Conservation (phyloP, 2,113 vertebrate genomes). For the Neodon shergylaensis region DNA sequence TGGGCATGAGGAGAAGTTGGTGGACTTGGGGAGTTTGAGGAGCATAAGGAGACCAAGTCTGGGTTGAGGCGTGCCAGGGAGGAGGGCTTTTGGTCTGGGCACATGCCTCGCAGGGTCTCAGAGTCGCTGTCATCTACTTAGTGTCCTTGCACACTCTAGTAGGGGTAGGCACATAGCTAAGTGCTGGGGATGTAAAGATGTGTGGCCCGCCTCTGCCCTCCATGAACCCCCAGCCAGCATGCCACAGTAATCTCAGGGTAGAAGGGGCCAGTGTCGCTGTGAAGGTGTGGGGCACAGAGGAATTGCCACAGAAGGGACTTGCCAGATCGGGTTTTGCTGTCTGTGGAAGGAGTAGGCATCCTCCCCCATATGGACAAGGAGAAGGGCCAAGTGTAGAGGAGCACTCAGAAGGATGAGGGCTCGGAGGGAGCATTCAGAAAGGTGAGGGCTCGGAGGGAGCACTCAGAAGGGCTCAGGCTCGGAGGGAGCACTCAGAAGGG, state of each 20-base stretch:
- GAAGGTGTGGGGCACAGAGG: neutral
- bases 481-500: too few species aligned
- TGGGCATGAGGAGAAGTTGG: neutral
- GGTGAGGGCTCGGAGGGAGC: neutral
- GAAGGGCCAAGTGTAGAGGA: neutral
- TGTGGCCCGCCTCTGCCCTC: neutral
- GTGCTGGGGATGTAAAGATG: too few species aligned
- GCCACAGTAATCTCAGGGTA: neutral
- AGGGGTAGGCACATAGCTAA: neutral
- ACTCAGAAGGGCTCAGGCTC: too few species aligned
- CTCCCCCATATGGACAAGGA: neutral
- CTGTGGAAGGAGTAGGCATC: neutral
- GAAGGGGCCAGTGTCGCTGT: neutral
- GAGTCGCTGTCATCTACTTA: too few species aligned
- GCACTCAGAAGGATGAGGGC: too few species aligned
- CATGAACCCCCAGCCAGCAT: accelerated
- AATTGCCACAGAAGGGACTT: neutral
- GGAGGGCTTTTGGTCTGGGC: neutral
- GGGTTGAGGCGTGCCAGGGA: neutral
- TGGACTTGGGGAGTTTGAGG: neutral
- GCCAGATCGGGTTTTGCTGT: neutral
- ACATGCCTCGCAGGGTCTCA: neutral
- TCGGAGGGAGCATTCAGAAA: neutral
- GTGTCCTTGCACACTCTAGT: too few species aligned
- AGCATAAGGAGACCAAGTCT: neutral